Percentiles rank a stretch among this genome's conserved stretches.
These are phyloP conservation scores for Plebejus argus DNA, from an alignment of 2,888 invertebrate species.

Conservation along the genomic window DNA sequence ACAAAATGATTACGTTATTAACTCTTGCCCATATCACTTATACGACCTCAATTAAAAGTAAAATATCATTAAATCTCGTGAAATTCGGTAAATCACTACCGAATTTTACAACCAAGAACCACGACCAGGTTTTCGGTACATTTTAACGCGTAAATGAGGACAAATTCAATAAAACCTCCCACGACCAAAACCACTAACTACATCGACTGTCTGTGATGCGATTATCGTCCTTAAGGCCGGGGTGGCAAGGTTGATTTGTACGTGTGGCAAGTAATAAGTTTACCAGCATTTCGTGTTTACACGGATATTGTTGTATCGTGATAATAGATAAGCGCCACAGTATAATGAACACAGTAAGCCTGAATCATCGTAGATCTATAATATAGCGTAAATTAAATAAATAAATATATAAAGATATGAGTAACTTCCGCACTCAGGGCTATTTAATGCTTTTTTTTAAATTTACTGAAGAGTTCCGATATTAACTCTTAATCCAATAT, in stretches of 20 bases:
- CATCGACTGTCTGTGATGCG: not conserved
- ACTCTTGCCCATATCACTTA: not conserved
- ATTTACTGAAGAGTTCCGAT: no score
- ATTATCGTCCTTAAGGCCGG: not conserved
- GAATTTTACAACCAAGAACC: not conserved
- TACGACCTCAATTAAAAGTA: not conserved
- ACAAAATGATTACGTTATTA: not conserved
- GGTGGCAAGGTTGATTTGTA: not conserved
- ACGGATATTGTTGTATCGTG: conserved; percentile 49
- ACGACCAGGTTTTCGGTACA: conserved; percentile 24
- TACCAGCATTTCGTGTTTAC: conserved; percentile 48
- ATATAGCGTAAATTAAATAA: no score
- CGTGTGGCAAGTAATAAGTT: not conserved
- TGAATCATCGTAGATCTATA: not conserved
- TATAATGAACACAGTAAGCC: not conserved
- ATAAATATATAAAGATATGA: no score
- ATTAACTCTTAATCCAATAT: no score
- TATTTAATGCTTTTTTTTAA: no score
- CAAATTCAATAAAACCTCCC: conserved; percentile 34
- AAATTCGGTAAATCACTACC: not conserved
- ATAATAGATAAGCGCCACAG: conserved; percentile 49
- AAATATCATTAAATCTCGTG: not conserved
- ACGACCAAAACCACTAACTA: conserved; percentile 20
- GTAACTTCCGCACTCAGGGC: no score
- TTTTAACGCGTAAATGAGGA: conserved; percentile 32